phyloP scores from a whole-genome alignment of 2,113 vertebrate species.

The Mustelus asterias region DNA sequence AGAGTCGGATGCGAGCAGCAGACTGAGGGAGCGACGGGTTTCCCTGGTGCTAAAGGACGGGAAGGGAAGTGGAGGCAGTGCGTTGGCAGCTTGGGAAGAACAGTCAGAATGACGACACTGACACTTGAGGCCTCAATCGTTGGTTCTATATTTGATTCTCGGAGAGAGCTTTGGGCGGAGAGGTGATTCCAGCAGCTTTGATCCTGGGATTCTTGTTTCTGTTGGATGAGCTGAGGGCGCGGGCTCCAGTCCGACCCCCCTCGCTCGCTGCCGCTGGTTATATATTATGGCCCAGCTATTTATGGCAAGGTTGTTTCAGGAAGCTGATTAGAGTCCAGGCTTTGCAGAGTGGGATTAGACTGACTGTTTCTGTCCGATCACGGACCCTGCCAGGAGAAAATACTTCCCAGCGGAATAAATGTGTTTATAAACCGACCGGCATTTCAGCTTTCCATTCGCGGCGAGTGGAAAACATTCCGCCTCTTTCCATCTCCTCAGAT shows the following conservation, averaged over 20 bases:
- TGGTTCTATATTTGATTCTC: not conserved
- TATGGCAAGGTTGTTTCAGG: not conserved
- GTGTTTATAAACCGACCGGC: not conserved
- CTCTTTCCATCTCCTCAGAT: not conserved
- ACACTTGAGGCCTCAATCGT: not conserved
- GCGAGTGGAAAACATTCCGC: constrained; percentile 1
- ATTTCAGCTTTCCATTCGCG: not conserved
- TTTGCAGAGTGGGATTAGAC: constrained; percentile 9
- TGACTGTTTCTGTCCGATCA: not conserved
- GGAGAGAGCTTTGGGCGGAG: not conserved
- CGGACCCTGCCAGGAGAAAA: not conserved
- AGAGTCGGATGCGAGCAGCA: constrained; percentile 35
- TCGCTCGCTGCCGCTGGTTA: no score
- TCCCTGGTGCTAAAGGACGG: not conserved
- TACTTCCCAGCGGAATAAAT: not conserved
- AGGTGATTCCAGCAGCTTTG: not conserved
- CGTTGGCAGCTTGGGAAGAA: not conserved
- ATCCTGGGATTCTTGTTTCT: not conserved
- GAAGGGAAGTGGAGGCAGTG: not conserved
- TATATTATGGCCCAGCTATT: constrained; percentile 3
- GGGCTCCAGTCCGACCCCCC: no score
- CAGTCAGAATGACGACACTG: not conserved
- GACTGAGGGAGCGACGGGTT: not conserved
- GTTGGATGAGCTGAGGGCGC: not conserved
- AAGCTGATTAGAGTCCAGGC: not conserved